Percentiles rank a stretch among this genome's conserved stretches.
phyloP scores from a whole-genome alignment of 2,888 invertebrate species.

The Lycia hirtaria region DNA sequence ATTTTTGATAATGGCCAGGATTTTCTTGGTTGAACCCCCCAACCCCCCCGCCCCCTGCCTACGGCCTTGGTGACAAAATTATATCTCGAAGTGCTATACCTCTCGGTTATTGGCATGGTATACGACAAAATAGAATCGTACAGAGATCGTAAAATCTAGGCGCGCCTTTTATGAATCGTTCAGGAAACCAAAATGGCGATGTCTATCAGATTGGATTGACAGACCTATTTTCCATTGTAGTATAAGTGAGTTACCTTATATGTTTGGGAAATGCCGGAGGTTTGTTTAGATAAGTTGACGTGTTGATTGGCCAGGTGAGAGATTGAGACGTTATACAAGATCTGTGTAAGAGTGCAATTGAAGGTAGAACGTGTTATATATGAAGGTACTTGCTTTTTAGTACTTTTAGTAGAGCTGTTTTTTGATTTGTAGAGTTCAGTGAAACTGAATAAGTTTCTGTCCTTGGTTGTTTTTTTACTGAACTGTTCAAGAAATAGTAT shows the following conservation, averaged over 20 bases:
- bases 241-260: constrained; percentile 28
- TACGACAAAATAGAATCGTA: constrained; percentile 1
- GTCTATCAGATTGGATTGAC: constrained; percentile 10
- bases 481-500: too few species aligned
- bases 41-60: too few species aligned
- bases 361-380: not conserved
- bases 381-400: too few species aligned
- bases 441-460: too few species aligned
- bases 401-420: too few species aligned
- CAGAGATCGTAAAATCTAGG: constrained; percentile 23
- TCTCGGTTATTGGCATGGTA: constrained; percentile 12
- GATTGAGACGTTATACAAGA: constrained; percentile 10
- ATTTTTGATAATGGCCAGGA: too few species aligned
- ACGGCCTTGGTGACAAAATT: too few species aligned
- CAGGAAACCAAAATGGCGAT: constrained; percentile 19
- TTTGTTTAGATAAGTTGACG: constrained; percentile 16
- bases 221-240: constrained; percentile 21
- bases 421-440: too few species aligned
- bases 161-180: constrained; percentile 30
- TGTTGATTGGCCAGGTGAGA: constrained; percentile 2
- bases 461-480: too few species aligned
- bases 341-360: not conserved
- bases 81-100: constrained; percentile 13
- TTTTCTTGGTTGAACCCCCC: too few species aligned
- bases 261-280: constrained; percentile 5